Base-by-base conservation (phyloP, 2,797 vertebrate genomes). In the Clamator glandarius region DNA sequence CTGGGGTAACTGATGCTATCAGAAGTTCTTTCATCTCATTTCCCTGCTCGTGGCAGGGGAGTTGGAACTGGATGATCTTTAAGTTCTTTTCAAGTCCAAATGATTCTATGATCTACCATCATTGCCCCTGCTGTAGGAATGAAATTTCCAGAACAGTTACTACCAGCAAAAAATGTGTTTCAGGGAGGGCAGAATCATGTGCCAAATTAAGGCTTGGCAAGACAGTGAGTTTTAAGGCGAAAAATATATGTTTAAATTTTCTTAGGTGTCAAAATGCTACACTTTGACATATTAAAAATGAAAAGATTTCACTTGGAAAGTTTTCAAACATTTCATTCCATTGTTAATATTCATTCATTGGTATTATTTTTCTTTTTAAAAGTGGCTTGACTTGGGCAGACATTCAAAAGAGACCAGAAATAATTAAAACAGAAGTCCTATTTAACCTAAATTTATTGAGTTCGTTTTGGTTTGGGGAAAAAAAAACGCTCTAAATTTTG, bases 281-380 rank as follows among this genome's bases (percentile, higher is more conserved):
- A 0, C 69, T 91, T 84, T 83, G 80, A 83, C 76, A 24, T 10
- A 28, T 89, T 90, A 88, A 92, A 87, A 95, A n/a, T 4, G 15
- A 61, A 79, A 95, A 86, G 29, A 68, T 90, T 95, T 95, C 13
- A 1, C 51, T 78, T 94, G 90, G 93, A 86, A 67, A 54, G 7
- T 25, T 68, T 83, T 90, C 85, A 94, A 76, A 55, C 0, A 0
- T 46, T 91, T 91, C 26, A 66, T 87, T 93, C 82, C 5, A 2
- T 51, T 1, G 0, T 85, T 93, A 91, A 67, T 80, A 66, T 58
- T 77, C 5, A 55, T 83, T 44, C 55, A 9, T 35, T 0, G 0
- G 11, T 28, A 10, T 62, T 75, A 52, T 76, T 95, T 84, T 91
- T 73, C 55, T 66, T 92, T 54, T 79, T n/a, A 16, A 55, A 82